These are phyloP conservation scores for Platypus cylindrus DNA, from an alignment of 2,888 invertebrate species.

Conservation along the genomic window DNA sequence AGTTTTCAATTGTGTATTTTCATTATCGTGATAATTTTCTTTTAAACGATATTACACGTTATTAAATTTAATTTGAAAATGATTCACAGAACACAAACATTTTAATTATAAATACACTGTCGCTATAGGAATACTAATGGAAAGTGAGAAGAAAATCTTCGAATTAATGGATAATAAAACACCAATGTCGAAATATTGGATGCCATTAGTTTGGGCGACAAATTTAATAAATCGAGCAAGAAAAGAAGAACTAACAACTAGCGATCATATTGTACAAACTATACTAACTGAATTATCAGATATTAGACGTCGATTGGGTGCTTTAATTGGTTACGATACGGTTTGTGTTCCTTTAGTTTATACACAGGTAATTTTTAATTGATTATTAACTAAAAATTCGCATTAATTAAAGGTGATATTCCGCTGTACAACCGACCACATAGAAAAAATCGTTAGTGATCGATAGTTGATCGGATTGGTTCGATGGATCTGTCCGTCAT, in stretches of 20 bases:
- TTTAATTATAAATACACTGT: no score
- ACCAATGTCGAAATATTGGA: constrained; percentile 87
- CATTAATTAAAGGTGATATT: no score
- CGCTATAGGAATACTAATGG: constrained; percentile 70
- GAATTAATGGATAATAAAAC: constrained; percentile 82
- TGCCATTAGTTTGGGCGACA: constrained; percentile 88
- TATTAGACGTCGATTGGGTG: constrained; percentile 70
- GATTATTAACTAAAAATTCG: no score
- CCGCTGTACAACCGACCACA: no score
- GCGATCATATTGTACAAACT: constrained; percentile 88
- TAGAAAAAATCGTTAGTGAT: no score
- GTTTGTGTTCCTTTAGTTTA: constrained; percentile 87
- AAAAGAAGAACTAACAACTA: constrained; percentile 70
- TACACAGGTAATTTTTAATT: constrained; percentile 64
- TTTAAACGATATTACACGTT: no score
- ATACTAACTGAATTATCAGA: constrained; percentile 80
- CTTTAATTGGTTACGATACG: constrained; percentile 80
- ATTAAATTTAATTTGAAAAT: no score
- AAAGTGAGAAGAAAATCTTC: constrained; percentile 82
- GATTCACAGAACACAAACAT: no score
- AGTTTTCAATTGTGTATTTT: no score
- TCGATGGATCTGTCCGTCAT: no score
- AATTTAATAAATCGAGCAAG: constrained; percentile 81
- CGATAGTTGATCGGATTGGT: no score
- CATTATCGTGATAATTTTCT: no score